Evolutionary conservation across 2,888 invertebrate genomes (phyloP).

Genomic region (Andrena camellia): DNA sequence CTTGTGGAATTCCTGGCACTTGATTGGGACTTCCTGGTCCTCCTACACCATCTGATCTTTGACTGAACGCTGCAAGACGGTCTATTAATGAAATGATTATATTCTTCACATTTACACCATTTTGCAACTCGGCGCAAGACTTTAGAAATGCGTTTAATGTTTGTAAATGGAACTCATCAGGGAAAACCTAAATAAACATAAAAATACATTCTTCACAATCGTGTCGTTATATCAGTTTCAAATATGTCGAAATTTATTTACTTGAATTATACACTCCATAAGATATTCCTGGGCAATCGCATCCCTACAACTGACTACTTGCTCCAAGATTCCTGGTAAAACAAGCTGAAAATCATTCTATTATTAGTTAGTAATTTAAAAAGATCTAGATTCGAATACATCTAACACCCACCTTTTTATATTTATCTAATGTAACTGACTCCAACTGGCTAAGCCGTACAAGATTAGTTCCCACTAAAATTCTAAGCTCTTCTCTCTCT

Average conservation of each 20-base stretch:
- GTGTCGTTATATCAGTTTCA: not conserved
- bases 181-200: constrained; percentile 90
- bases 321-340: constrained; percentile 98
- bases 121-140: constrained; percentile 98
- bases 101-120: constrained; percentile 98
- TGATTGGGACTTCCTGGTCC: constrained; percentile 86
- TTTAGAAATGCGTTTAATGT: constrained; percentile 97
- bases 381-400: constrained; percentile 22
- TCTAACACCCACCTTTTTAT: constrained; percentile 88
- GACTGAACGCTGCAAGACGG: constrained; percentile 93
- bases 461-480: constrained; percentile 99
- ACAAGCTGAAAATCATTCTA: constrained; percentile 87
- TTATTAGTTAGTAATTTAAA: constrained; percentile 21
- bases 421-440: constrained; percentile 96
- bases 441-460: constrained; percentile 98
- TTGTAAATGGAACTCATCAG: constrained; percentile 99
- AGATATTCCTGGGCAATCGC: constrained; percentile 99
- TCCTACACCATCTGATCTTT: constrained; percentile 89
- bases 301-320: constrained; percentile 98
- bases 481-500: constrained; percentile 96
- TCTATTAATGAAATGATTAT: constrained; percentile 99
- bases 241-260: constrained; percentile 78
- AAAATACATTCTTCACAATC: constrained; percentile 43
- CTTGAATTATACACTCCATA: constrained; percentile 99
- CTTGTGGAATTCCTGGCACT: constrained; percentile 90